Evolutionary conservation across 2,888 invertebrate genomes (phyloP).

Genomic region (Dioctria rufipes): DNA sequence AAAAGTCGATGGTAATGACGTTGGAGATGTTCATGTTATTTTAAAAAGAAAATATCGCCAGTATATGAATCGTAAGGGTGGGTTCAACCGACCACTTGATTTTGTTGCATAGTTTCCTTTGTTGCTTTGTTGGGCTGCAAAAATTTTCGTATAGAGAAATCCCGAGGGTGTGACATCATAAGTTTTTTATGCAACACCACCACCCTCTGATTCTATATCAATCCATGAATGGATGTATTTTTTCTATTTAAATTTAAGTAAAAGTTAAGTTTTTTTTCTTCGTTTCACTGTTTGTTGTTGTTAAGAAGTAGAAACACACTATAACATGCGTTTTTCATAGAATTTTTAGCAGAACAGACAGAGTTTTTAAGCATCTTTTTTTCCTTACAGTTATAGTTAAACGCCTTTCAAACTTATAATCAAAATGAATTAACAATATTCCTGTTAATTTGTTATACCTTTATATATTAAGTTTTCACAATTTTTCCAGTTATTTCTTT

Average conservation of each 20-base stretch:
- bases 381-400: neutral
- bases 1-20: slow-evolving; percentile 94
- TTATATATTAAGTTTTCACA: slow-evolving; percentile 48
- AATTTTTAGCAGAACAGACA: neutral
- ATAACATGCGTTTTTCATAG: slow-evolving; percentile 24
- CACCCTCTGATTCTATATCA: too few relatives aligned
- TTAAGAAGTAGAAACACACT: neutral
- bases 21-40: slow-evolving; percentile 95
- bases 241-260: slow-evolving; percentile 26
- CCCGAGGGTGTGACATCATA: too few relatives aligned
- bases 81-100: slow-evolving; percentile 97
- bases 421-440: slow-evolving; percentile 38
- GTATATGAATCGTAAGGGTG: slow-evolving; percentile 99
- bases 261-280: slow-evolving; percentile 15
- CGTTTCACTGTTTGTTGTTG: slow-evolving; percentile 1
- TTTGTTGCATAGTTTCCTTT: slow-evolving; percentile 83
- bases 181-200: too few relatives aligned
- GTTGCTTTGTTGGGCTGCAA: too few relatives aligned
- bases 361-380: neutral
- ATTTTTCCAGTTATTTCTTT: slow-evolving; percentile 23
- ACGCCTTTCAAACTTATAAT: slow-evolving; percentile 25
- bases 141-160: too few relatives aligned
- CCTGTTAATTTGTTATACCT: slow-evolving; percentile 31
- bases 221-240: slow-evolving; percentile 16
- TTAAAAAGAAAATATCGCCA: slow-evolving; percentile 97